Base-by-base conservation (phyloP, 64 coral and sea anemone species). In the Montipora foliosa region DNA sequence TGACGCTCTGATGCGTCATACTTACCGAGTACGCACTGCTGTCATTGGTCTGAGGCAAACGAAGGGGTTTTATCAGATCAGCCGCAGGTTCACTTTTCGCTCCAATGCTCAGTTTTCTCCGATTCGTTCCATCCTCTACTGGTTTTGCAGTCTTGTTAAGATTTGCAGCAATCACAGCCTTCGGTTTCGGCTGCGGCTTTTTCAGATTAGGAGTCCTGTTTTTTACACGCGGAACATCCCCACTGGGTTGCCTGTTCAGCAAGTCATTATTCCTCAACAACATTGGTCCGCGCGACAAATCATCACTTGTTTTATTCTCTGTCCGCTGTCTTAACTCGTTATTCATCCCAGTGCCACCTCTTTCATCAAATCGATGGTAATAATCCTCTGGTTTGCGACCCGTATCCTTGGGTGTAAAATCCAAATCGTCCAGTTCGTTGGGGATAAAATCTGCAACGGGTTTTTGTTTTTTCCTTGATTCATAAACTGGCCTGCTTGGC, bases 401-500 rank as follows among this genome's bases (percentile, higher is more conserved):
- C 1, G 68, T 82, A 37, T 62, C 66, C n/a, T 22, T 50, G 8
- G 62, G 46, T 19, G 44, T 71, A 15, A 85, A 67, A 16, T 85
- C 66, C 15, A 85, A 68, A 24, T 71, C 66, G 8, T 86, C 82
- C 37, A 86, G 82, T 20, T 86, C 64, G 0, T 64, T 49, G 0
- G 82, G 82, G 8, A 86, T 86, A 9, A 86, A 86, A 71, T 86
- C 44, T 69, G 48, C 29, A 11, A 47, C 17, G 64, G 64, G 16
- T 44, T 71, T 69, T 46, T 48, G 44, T 37, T 19, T 71, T 51
- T 21, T 71, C 66, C 45, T 86, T 50, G 62, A 69, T 86, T 71
- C 72, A 45, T 77, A 82, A 20, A 92, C 90, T 8, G 90, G 90
- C 64, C 90, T 92, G 46, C 90, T 92, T 12, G 90, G 90, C 9